These are phyloP conservation scores for Eumaeus atala DNA, from an alignment of 1,140 invertebrate species.

Conservation along the genomic window DNA sequence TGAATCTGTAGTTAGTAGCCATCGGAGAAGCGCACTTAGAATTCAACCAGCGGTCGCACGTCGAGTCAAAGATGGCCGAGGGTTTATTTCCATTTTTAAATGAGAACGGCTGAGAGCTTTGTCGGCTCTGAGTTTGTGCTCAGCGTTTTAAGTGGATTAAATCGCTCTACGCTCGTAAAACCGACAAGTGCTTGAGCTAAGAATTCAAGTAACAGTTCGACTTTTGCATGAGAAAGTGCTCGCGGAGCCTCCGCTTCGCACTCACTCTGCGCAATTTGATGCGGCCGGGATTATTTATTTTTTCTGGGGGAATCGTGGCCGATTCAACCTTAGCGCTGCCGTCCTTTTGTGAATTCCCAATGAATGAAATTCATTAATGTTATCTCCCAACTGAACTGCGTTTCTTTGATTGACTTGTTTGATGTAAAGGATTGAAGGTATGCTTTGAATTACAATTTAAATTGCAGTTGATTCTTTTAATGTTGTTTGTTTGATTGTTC, in stretches of 20 bases:
- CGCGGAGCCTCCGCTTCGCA: slow-evolving; percentile 53
- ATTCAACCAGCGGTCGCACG: slow-evolving; percentile 63
- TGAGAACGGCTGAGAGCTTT: slow-evolving; percentile 73
- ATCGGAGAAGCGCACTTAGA: slow-evolving; percentile 60
- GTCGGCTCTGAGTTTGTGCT: slow-evolving; percentile 70
- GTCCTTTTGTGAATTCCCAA: slow-evolving; percentile 59
- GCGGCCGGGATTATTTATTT: slow-evolving; percentile 45
- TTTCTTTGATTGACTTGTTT: slow-evolving; percentile 34
- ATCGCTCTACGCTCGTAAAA: slow-evolving; percentile 73
- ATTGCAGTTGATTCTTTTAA: no score
- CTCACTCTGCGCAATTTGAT: slow-evolving; percentile 54
- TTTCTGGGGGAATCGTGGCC: slow-evolving; percentile 42
- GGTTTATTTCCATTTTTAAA: slow-evolving; percentile 74
- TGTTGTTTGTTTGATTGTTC: no score
- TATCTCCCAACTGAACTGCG: slow-evolving; percentile 37
- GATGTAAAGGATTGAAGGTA: slow-evolving; percentile 22
- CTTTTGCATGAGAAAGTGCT: slow-evolving; percentile 72
- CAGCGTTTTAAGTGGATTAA: slow-evolving; percentile 74
- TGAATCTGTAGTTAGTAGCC: slow-evolving; percentile 46
- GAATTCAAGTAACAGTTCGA: slow-evolving; percentile 73
- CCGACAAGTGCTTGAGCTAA: slow-evolving; percentile 71
- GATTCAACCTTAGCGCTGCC: slow-evolving; percentile 47
- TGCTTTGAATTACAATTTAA: slow-evolving; percentile 18
- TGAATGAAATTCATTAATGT: slow-evolving; percentile 62
- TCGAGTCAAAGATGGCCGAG: slow-evolving; percentile 68